Base-by-base conservation (phyloP, 64 coral and sea anemone species). In the Catalaphyllia jardinei region DNA sequence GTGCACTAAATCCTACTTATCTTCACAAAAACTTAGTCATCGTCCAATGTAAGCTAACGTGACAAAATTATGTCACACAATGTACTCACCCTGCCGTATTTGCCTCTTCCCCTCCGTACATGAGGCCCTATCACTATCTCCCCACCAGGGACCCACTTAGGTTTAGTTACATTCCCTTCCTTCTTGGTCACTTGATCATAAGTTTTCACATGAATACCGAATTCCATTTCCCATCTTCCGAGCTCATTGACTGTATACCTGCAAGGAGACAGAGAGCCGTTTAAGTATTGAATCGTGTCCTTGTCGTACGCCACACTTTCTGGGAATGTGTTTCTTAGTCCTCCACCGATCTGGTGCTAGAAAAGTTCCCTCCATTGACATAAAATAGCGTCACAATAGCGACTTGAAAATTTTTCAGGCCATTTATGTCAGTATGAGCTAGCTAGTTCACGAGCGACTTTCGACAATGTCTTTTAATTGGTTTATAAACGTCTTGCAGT, bases 171-270 rank as follows among this genome's bases (percentile, higher is more conserved):
- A 52, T 98, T 95, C 4, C 88, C 88, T 31, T 72, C 88, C 79
- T 89, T 90, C 15, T 42, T 83, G 10, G 72, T 90, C 28, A 95
- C 93, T 74, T 93, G 93, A 79, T 98, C 96, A 31, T 91, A 98
- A 3, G 96, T 94, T 42, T 95, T 95, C 18, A 98, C 93, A 29
- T 93, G 93, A 75, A 98, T 93, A 22, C 90, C 95, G 46, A 95
- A 98, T 19, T 98, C 96, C 84, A 95, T 93, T 67, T 92, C 87
- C 93, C 90, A 98, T 64, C 89, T 64, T 16, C 90, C 93, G 10
- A 98, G 82, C 62, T 98, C 96, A 67, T 98, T 93, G 0, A 93
- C 96, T 61, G 90, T 94, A 63, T 98, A 98, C 96, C 96, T 98
- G 74, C 28, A 71, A 60, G 29, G 30, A 49, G 49, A 80, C 38